phyloP scores from a whole-genome alignment of 2,888 invertebrate genomes.

The Andrena flavipes region DNA sequence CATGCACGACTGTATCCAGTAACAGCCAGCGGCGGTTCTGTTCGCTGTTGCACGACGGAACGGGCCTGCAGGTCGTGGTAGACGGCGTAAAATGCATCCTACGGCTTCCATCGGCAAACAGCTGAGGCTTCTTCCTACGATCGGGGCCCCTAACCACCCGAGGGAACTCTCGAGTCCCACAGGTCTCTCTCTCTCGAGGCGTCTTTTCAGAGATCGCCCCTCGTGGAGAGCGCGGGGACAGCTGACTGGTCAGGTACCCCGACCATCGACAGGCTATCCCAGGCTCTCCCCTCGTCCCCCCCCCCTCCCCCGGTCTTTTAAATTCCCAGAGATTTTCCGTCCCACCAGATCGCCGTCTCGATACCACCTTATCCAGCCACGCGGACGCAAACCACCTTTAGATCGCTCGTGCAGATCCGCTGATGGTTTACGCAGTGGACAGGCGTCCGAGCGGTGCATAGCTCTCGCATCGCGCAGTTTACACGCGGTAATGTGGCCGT shows the following conservation, averaged over 20 bases:
- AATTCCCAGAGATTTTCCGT: constrained; percentile 15
- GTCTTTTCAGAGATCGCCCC: constrained; percentile 6
- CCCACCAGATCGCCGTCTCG: neutral
- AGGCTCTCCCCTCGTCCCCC: neutral
- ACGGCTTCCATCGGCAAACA: constrained; percentile 82
- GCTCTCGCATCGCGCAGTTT: constrained; percentile 5
- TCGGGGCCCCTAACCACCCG: constrained; percentile 70
- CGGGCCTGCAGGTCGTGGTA: constrained; percentile 42
- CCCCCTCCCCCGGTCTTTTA: neutral
- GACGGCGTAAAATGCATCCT: constrained; percentile 60
- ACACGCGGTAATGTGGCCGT: constrained; percentile 5
- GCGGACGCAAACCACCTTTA: neutral
- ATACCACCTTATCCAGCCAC: constrained; percentile 9
- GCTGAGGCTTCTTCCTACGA: constrained; percentile 78
- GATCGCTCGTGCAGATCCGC: constrained; percentile 4
- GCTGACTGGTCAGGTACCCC: constrained; percentile 27
- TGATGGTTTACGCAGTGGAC: neutral
- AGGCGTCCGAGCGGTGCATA: neutral
- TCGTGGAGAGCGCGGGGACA: constrained; percentile 10
- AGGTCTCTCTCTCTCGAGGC: constrained; percentile 23
- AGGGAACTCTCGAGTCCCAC: constrained; percentile 61
- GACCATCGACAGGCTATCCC: too few species aligned
- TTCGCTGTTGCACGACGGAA: constrained; percentile 55
- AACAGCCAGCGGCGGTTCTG: constrained; percentile 48
- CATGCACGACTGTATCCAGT: constrained; percentile 52